A percentile compares a stretch with the other conserved stretches of the same genome.
Conservation (phyloP, 2,113 vertebrate species). For the Chaetura pelagica region DNA sequence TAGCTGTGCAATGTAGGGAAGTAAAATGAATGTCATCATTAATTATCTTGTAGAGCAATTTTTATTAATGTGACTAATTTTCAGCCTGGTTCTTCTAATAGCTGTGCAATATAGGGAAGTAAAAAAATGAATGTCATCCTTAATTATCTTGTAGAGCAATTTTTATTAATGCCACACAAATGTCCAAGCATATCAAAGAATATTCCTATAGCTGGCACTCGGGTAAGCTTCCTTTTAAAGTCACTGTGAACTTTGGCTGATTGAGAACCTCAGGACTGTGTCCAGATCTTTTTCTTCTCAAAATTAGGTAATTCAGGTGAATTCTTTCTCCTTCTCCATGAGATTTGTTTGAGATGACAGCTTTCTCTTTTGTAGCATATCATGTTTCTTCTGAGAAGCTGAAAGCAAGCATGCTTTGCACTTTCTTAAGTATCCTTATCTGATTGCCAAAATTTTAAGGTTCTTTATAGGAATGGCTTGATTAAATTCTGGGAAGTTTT, state of each 20-base stretch:
- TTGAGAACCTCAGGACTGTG: not conserved
- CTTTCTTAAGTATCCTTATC: not conserved
- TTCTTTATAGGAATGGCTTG: not conserved
- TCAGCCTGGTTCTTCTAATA: not conserved
- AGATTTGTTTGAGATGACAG: not conserved
- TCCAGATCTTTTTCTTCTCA: not conserved
- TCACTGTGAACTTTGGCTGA: not conserved
- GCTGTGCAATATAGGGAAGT: not conserved
- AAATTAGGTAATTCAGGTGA: not conserved
- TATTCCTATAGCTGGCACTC: not conserved
- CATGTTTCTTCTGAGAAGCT: not conserved
- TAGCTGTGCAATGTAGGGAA: not conserved
- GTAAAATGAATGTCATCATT: not conserved
- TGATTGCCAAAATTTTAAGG: not conserved
- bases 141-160: not conserved
- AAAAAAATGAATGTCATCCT: not conserved
- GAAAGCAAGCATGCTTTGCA: not conserved
- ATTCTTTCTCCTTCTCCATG: not conserved
- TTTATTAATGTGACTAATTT: not conserved
- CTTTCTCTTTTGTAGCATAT: not conserved
- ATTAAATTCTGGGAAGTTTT: not conserved
- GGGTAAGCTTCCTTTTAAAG: not conserved
- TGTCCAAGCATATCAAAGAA: not conserved
- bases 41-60: too few relatives aligned
- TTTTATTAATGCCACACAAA: not conserved